Evolutionary conservation across 1,140 invertebrate species (phyloP).

Genomic region (Hirudo medicinalis): DNA sequence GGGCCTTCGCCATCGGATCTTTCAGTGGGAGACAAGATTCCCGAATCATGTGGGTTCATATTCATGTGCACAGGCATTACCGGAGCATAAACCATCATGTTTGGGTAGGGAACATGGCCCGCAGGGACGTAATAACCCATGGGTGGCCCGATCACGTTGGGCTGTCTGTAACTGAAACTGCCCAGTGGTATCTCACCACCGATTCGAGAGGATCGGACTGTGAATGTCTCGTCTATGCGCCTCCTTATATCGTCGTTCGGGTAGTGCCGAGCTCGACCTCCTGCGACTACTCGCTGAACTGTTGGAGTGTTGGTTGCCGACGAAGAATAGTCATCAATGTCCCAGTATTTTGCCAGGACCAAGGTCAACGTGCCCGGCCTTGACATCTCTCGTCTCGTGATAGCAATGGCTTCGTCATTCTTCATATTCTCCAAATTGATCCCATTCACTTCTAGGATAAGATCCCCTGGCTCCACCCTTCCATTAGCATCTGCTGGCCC

Average conservation of each 20-base stretch:
- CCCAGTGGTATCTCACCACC: too few relatives aligned
- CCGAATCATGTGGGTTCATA: not conserved
- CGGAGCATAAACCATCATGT: not conserved
- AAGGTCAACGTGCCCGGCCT: conserved; percentile 9
- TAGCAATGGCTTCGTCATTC: conserved; percentile 35
- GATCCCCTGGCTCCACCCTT: conserved; percentile 85
- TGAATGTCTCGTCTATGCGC: not conserved
- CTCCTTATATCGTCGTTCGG: not conserved
- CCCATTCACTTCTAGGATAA: conserved; percentile 94
- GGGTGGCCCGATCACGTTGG: not conserved
- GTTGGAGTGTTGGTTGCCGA: not conserved
- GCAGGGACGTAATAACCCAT: not conserved
- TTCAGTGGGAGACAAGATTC: not conserved
- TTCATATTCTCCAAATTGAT: conserved; percentile 56
- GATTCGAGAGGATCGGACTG: not conserved
- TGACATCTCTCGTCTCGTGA: conserved; percentile 12
- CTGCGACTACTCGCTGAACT: not conserved
- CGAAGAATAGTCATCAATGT: not conserved
- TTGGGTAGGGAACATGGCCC: not conserved
- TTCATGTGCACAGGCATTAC: not conserved
- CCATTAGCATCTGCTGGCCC: conserved; percentile 70
- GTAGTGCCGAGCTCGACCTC: not conserved
- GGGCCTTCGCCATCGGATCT: not conserved
- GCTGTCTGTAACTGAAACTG: too few relatives aligned
- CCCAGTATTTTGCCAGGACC: conserved; percentile 15